phyloP scores from a whole-genome alignment of 2,888 invertebrate species.

The Tipula confusa region DNA sequence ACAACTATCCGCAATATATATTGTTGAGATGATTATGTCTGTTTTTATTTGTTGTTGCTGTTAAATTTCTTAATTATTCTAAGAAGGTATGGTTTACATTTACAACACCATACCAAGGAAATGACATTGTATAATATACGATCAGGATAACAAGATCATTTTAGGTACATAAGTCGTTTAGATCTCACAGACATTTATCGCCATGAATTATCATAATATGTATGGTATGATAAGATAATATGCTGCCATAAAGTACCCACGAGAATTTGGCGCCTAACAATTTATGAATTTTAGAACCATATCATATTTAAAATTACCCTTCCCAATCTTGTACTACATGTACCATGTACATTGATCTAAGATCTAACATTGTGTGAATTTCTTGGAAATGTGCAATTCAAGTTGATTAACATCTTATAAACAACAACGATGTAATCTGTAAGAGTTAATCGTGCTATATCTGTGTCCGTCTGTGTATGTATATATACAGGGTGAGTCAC shows the following conservation, averaged over 20 bases:
- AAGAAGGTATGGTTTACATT: constrained; percentile 25
- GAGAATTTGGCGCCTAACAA: neutral
- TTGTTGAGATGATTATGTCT: constrained; percentile 25
- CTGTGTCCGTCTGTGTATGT: too few species aligned
- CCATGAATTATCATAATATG: neutral
- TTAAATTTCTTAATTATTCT: constrained; percentile 6
- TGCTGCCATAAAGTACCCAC: too few species aligned
- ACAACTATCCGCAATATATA: neutral
- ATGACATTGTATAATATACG: neutral
- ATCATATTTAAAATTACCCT: neutral
- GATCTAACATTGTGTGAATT: too few species aligned
- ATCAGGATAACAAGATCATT: neutral
- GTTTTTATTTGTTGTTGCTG: neutral
- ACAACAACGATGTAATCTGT: neutral
- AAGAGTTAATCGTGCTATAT: too few species aligned
- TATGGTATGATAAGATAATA: neutral
- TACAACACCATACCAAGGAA: neutral
- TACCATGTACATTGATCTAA: neutral
- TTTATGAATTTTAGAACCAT: neutral
- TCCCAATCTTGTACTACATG: neutral
- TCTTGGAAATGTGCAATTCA: neutral
- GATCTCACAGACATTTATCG: neutral
- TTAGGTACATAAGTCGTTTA: neutral
- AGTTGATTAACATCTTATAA: neutral
- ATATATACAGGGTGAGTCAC: too few species aligned